These are phyloP conservation scores for Seira sanloemensis DNA, from an alignment of 2,888 invertebrate species.

Conservation along the genomic window DNA sequence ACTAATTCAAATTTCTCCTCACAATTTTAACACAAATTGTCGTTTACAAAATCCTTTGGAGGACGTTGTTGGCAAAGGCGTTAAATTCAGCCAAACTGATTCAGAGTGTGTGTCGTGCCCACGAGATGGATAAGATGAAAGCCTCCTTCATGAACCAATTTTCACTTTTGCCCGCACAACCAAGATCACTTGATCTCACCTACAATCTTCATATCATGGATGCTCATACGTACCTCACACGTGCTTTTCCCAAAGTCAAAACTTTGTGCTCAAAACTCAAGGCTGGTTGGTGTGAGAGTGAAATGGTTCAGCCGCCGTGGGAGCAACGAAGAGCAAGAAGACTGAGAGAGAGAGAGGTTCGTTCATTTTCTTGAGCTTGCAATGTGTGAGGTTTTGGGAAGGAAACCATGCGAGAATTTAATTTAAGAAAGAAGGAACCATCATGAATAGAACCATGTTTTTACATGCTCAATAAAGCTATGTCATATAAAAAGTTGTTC, in stretches of 20 bases:
- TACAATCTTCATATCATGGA: not conserved
- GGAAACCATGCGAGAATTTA: slow-evolving; percentile 68
- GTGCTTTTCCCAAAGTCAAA: too few species aligned
- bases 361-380: slow-evolving; percentile 34
- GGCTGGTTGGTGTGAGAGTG: not conserved
- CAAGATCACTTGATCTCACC: too few species aligned
- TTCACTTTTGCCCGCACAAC: slow-evolving; percentile 40
- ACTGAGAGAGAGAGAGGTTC: slow-evolving; percentile 20
- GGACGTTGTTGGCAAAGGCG: too few species aligned
- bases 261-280: too few species aligned
- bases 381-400: slow-evolving; percentile 62
- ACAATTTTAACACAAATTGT: too few species aligned
- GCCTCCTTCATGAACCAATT: slow-evolving; percentile 53
- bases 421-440: slow-evolving; percentile 61
- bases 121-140: slow-evolving; percentile 21
- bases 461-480: slow-evolving; percentile 16
- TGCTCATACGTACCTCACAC: not conserved
- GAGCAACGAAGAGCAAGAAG: not conserved
- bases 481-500: slow-evolving; percentile 30
- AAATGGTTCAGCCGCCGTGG: slow-evolving; percentile 15
- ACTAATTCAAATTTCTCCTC: too few species aligned
- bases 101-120: too few species aligned
- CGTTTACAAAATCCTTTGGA: too few species aligned
- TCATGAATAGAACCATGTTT: slow-evolving; percentile 48
- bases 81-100: too few species aligned